Percentiles rank a stretch among this genome's conserved stretches.
Evolutionary conservation across 37 sponge, comb jelly and placozoan species (phyloP).

Genomic region (Mnemiopsis leidyi): DNA sequence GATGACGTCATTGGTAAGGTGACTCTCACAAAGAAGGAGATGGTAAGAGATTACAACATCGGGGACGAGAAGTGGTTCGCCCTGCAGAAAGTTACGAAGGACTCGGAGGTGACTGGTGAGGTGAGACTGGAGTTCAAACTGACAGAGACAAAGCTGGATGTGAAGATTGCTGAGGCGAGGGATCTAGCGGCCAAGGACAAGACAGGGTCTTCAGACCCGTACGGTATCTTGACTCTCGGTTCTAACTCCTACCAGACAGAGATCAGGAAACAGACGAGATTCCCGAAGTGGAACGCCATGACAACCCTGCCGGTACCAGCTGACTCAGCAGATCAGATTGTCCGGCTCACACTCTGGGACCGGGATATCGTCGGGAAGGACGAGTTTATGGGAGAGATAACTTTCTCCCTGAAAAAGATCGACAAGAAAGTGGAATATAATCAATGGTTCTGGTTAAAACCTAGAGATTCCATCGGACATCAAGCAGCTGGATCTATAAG

Average conservation of each 20-base stretch:
- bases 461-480: slow-evolving; percentile 1
- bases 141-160: slow-evolving; percentile 12
- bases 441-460: slow-evolving; percentile 37
- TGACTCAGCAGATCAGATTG: background rate
- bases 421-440: slow-evolving; percentile 34
- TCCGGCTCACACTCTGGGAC: slow-evolving; percentile 36
- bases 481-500: slow-evolving; percentile 74
- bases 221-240: slow-evolving; percentile 65
- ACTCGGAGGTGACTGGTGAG: slow-evolving; percentile 43
- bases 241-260: slow-evolving; percentile 41
- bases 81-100: slow-evolving; percentile 24
- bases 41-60: background rate
- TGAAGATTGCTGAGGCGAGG: slow-evolving; percentile 59
- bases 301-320: slow-evolving; percentile 29
- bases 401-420: background rate
- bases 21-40: slow-evolving; percentile 7
- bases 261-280: slow-evolving; percentile 17
- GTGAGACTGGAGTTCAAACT: slow-evolving; percentile 40
- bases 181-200: slow-evolving; percentile 78
- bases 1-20: slow-evolving; percentile 59
- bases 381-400: slow-evolving; percentile 21
- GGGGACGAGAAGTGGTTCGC: slow-evolving; percentile 36
- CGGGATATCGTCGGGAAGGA: slow-evolving; percentile 33
- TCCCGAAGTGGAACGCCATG: slow-evolving; percentile 45
- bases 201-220: slow-evolving; percentile 74